Base-by-base conservation (phyloP, 2,888 invertebrate species). In the Lasioglossum morio region DNA sequence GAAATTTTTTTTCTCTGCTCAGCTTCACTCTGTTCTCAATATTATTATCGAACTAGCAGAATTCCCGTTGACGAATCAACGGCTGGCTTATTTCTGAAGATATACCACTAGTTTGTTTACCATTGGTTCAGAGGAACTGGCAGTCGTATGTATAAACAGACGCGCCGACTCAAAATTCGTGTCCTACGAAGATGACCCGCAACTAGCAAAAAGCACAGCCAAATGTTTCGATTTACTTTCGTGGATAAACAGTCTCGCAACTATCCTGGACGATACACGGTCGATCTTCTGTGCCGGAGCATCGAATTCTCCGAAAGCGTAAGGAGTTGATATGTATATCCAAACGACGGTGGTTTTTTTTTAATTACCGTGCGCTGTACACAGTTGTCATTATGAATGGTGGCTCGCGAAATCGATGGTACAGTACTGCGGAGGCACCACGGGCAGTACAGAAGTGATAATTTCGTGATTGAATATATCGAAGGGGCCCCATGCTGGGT, bases 391-490 rank as follows among this genome's bases (percentile, higher is more conserved):
- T 69, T 66, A 53, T 34, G 40, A 75, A 74, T 70, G 27, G 82
- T 83, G 89, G 86, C 74, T 57, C 84, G 72, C 69, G 72, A 72
- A 79, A 81, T 69, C 78, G 30, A 77, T 48, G 78, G 78, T 84
- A 88, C 86, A 81, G 85, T 78, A 73, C 79, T 85, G 86, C 34
- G 66, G 69, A 84, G 76, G 85, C 85, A 86, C 84, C 87, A 82
- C 80, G 84, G 77, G 89, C 89, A 92, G 92, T 94, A 94, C 94
- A 94, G 94, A 94, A 94, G 94, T 94, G 94, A 94, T 94, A 94
- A 94, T 94, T 94, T 94, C 93, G 93, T 94, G 94, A 94, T 94
- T 94, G 94, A 94, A 94, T 94, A 94, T 94, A 94, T 94, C 93
- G 94, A 94, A 93, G 92, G 90, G 92, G 91, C 93, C 92, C 92